Conservation (phyloP, 1,140 invertebrate genomes). For the Amyelois transitella region DNA sequence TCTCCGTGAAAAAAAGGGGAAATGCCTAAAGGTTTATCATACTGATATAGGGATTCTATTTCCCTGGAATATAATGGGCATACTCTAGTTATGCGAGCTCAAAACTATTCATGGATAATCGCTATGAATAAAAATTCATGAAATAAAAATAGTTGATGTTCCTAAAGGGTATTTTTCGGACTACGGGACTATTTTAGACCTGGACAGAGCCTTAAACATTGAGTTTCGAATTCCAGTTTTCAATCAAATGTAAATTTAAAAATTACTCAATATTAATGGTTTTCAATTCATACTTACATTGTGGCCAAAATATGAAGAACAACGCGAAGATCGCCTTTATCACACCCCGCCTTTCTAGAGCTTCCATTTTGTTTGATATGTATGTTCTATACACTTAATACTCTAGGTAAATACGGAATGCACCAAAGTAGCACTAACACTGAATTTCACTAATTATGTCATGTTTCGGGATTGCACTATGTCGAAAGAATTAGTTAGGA, state of each 20-base stretch:
- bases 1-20: not conserved
- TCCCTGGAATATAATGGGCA: too few relatives aligned
- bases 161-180: too few relatives aligned
- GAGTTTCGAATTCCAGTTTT: not conserved
- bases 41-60: not conserved
- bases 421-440: constrained; percentile 24
- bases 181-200: too few relatives aligned
- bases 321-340: constrained; percentile 33
- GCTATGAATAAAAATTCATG: too few relatives aligned
- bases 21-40: not conserved
- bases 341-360: constrained; percentile 48
- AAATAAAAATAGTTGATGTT: too few relatives aligned
- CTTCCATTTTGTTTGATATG: constrained; percentile 48
- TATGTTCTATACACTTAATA: constrained; percentile 1
- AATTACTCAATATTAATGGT: too few relatives aligned
- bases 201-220: too few relatives aligned
- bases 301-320: constrained; percentile 49
- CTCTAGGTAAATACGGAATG: constrained; percentile 12
- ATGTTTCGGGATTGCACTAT: not conserved
- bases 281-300: constrained; percentile 59
- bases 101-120: too few relatives aligned
- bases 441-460: constrained; percentile 1
- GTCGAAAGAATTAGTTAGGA: not conserved
- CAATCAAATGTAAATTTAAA: not conserved
- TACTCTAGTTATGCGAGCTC: too few relatives aligned